Conservation (phyloP, 2,888 invertebrate genomes). For the Lysandra coridon region DNA sequence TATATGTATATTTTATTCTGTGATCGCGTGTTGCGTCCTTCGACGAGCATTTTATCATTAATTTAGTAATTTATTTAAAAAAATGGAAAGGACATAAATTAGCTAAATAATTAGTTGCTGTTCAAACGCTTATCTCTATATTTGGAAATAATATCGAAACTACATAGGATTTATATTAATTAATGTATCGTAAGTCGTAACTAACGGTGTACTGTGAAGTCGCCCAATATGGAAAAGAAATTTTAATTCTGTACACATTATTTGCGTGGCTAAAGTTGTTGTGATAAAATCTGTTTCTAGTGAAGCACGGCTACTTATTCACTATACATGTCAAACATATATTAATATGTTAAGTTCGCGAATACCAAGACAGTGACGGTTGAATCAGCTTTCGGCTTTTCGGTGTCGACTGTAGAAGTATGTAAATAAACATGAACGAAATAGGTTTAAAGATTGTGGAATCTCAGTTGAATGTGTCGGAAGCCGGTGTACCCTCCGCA, state of each 20-base stretch:
- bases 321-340: slow-evolving; percentile 43
- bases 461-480: slow-evolving; percentile 64
- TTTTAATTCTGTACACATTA: slow-evolving; percentile 50
- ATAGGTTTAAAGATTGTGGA: slow-evolving; percentile 73
- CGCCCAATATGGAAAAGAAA: slow-evolving; percentile 66
- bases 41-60: slow-evolving; percentile 47
- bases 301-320: slow-evolving; percentile 34
- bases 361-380: slow-evolving; percentile 58
- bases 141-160: slow-evolving; percentile 62
- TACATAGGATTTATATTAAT: slow-evolving; percentile 60
- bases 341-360: slow-evolving; percentile 56
- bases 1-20: slow-evolving; percentile 50
- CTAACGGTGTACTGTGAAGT: slow-evolving; percentile 46
- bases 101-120: slow-evolving; percentile 17
- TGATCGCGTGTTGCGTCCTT: slow-evolving; percentile 69
- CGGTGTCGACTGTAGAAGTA: slow-evolving; percentile 73
- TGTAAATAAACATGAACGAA: slow-evolving; percentile 81
- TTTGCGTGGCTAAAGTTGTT: slow-evolving; percentile 34
- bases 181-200: not conserved
- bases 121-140: slow-evolving; percentile 34
- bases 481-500: slow-evolving; percentile 54
- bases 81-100: slow-evolving; percentile 33
- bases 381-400: slow-evolving; percentile 67
- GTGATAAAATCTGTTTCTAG: slow-evolving; percentile 36
- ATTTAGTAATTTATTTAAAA: slow-evolving; percentile 38